These are phyloP conservation scores for Diplolepis rosae DNA, from an alignment of 2,888 invertebrate species.

Conservation along the genomic window DNA sequence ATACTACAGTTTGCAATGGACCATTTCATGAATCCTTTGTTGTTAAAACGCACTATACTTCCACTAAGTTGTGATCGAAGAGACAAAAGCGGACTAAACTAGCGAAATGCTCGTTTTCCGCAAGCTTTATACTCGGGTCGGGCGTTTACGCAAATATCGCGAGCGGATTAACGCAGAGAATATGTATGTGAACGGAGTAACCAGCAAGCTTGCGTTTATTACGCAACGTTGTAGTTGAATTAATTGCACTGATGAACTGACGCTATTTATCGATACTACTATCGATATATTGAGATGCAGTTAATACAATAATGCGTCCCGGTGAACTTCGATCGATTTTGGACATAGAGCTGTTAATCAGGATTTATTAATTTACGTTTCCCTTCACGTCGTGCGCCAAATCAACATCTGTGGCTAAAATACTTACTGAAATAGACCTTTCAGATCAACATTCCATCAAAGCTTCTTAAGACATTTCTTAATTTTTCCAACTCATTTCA, in stretches of 20 bases:
- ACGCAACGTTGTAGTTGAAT: constrained; percentile 29
- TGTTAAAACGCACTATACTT: neutral
- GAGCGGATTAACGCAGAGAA: neutral
- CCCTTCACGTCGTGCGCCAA: neutral
- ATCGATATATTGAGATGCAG: constrained; percentile 27
- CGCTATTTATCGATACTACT: constrained; percentile 21
- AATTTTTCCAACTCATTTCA: neutral
- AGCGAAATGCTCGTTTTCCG: neutral
- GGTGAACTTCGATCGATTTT: constrained; percentile 13
- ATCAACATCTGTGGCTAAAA: neutral
- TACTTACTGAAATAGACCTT: neutral
- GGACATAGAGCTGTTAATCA: constrained; percentile 1
- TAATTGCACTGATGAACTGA: constrained; percentile 25
- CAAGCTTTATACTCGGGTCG: neutral
- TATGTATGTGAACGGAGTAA: constrained; percentile 20
- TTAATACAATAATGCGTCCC: constrained; percentile 13
- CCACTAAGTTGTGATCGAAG: neutral
- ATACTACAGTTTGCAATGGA: neutral
- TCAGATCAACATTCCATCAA: no score
- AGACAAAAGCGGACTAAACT: neutral
- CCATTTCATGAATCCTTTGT: neutral
- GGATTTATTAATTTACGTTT: neutral
- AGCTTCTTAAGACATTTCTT: neutral
- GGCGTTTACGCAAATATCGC: constrained; percentile 2
- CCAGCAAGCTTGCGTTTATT: constrained; percentile 15